These are phyloP conservation scores for Anas acuta DNA, from an alignment of 2,797 vertebrate genomes.

Conservation along the genomic window DNA sequence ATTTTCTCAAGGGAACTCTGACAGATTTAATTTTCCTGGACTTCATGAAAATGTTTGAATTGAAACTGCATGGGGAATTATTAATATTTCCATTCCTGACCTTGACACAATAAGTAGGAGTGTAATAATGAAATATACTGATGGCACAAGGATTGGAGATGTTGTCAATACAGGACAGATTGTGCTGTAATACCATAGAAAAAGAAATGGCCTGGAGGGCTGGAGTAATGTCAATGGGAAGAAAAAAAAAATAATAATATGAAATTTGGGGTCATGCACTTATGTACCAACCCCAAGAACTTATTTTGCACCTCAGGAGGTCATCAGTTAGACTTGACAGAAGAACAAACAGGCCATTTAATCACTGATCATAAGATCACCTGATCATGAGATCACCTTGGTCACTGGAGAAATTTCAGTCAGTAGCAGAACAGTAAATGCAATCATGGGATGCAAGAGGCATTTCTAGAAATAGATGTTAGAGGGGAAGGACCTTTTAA, in stretches of 20 bases:
- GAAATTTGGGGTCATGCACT: slow-evolving; percentile 1
- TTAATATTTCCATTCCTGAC: slow-evolving; percentile 41
- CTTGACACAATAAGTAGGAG: background rate
- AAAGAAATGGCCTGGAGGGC: slow-evolving; percentile 1
- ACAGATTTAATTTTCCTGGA: slow-evolving; percentile 34
- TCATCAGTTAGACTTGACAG: slow-evolving; percentile 9
- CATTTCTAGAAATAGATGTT: background rate
- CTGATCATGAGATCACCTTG: background rate
- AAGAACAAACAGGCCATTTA: background rate
- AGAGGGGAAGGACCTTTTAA: background rate
- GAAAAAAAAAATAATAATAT: background rate
- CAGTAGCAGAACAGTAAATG: background rate
- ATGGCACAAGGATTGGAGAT: background rate
- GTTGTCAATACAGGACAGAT: slow-evolving; percentile 8
- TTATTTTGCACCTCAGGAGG: background rate
- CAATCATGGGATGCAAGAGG: background rate
- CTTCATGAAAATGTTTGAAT: slow-evolving; percentile 40
- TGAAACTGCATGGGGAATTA: slow-evolving; percentile 3
- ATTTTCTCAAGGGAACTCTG: slow-evolving; percentile 8
- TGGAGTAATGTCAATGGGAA: background rate
- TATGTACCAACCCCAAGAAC: background rate
- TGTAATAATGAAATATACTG: background rate
- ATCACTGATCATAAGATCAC: background rate
- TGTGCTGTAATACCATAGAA: background rate
- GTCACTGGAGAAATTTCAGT: background rate